These are phyloP conservation scores for Aphrocallistes beatrix DNA, from an alignment of 37 sponge, comb jelly and placozoan species.

Conservation along the genomic window DNA sequence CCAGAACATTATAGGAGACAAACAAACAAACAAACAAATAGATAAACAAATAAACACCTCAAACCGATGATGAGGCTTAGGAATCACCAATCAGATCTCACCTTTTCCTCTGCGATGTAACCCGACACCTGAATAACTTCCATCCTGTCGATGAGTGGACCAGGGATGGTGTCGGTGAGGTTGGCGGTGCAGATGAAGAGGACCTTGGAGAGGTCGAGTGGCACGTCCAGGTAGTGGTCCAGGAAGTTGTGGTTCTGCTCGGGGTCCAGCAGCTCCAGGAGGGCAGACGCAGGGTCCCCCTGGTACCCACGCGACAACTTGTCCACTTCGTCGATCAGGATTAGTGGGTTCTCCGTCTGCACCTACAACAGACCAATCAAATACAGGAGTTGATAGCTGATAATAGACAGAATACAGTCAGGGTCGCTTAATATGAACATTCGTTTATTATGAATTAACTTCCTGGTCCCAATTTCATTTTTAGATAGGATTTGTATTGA, in stretches of 20 bases:
- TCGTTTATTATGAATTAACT: no score
- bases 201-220: constrained; percentile 89
- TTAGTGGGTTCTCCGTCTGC: constrained; percentile 81
- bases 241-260: constrained; percentile 88
- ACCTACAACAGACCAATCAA: no score
- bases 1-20: no score
- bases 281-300: constrained; percentile 88
- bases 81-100: not conserved
- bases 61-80: not conserved
- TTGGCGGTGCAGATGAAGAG: constrained; percentile 94
- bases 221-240: constrained; percentile 92
- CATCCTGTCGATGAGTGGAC: constrained; percentile 83
- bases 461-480: no score
- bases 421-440: no score
- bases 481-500: no score
- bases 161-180: constrained; percentile 80
- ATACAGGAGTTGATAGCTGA: no score
- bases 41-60: not conserved
- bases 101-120: constrained; percentile 70
- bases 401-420: not conserved
- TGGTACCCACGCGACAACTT: constrained; percentile 74
- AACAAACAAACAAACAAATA: no score
- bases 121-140: constrained; percentile 95
- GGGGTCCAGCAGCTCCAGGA: constrained; percentile 84
- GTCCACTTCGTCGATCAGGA: constrained; percentile 96